Base-by-base conservation (phyloP, 2,888 invertebrate genomes). In the Calliphora vomitoria region DNA sequence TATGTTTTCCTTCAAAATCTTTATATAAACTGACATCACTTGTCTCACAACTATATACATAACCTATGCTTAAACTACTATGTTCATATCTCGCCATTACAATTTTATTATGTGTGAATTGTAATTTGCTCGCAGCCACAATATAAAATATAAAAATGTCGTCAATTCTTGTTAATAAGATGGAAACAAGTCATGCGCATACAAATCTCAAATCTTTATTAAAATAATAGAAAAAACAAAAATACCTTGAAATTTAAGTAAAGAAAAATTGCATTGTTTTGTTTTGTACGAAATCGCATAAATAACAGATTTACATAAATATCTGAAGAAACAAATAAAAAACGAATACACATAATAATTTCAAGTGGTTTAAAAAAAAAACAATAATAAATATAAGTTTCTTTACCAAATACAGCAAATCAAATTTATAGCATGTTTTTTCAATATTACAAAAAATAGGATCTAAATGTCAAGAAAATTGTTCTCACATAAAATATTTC, bases 141-240 rank as follows among this genome's bases (percentile, higher is more conserved):
- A 83, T 75, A 82, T 55, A 71, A 71, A 71, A 78, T 69, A 79
- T 66, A 79, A 75, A 85, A 85, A 85, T 87, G 79, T 87, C 87
- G 85, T 87, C 85, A 85, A 87, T 85, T 82, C 79, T 85, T 82
- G 66, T 78, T 82, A 87, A 87, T 87, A 85, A 85, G 87, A 87
- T 87, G 87, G 44, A 87, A 87, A 87, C 87, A 85, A 87, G 87
- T 87, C 87, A 87, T 87, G 87, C 78, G 74, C 82, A 75, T 53
- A 82, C 78, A 87, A 85, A 84, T 84, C 81, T 78, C 38, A 62
- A 74, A 85, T 50, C 44, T 62, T 4, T 6, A n/a, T n/a, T 50
- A 50, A 50, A 50, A 50, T 50, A 50, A 50, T 50, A 50, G n/a
- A 15, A 13, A n/a, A 47, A 35, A 79, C 38, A 58, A 53, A 66